phyloP scores from a whole-genome alignment of 2,888 invertebrate species.

The Temnothorax rugatulus region DNA sequence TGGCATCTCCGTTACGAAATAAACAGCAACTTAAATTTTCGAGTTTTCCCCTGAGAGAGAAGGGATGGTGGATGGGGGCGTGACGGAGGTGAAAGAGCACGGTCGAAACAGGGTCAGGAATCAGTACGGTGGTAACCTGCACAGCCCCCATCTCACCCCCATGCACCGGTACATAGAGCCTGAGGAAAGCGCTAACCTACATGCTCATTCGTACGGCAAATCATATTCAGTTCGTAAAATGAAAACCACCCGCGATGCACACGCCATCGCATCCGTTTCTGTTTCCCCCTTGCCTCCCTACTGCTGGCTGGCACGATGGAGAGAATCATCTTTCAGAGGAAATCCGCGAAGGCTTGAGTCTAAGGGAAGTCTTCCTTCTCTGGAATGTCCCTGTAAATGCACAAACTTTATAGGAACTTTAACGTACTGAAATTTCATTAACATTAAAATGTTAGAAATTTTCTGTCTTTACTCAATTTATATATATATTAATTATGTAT shows the following conservation, averaged over 20 bases:
- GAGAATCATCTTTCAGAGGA: conserved; percentile 29
- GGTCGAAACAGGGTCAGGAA: conserved; percentile 58
- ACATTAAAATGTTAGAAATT: not conserved
- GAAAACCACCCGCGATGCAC: conserved; percentile 76
- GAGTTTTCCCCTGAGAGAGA: not conserved
- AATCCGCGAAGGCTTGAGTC: not conserved
- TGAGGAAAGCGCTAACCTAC: conserved; percentile 77
- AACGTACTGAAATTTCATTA: not conserved
- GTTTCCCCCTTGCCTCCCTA: not conserved
- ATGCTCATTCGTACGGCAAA: conserved; percentile 79
- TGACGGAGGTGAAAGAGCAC: conserved; percentile 22
- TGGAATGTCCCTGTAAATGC: not conserved
- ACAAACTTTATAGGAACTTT: not conserved
- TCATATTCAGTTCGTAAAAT: conserved; percentile 81
- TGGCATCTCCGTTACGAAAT: not conserved
- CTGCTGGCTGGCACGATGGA: not conserved
- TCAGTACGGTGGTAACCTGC: conserved; percentile 26
- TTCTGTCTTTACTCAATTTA: not conserved
- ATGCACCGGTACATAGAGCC: conserved; percentile 58
- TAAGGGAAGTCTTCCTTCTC: conserved; percentile 53
- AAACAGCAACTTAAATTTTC: conserved; percentile 34
- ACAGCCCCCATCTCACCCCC: conserved; percentile 34
- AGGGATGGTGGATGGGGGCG: not conserved
- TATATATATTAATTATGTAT: not conserved
- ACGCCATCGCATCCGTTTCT: conserved; percentile 55